A percentile compares a stretch with the other conserved stretches of the same genome.
Conservation (phyloP, 2,797 vertebrate genomes). For the Peromyscus attwateri region DNA sequence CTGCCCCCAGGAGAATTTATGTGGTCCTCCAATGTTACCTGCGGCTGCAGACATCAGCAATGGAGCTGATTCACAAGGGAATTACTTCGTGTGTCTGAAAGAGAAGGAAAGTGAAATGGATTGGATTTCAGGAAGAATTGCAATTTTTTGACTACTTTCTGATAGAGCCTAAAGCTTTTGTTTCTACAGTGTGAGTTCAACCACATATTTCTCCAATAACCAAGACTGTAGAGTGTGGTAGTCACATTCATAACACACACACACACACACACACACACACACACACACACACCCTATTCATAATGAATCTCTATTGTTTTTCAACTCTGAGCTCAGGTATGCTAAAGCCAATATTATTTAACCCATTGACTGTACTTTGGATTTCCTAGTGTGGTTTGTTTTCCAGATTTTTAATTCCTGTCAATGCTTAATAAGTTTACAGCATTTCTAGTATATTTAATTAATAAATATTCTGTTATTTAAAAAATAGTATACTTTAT, state of each 20-base stretch:
- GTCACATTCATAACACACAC: background rate
- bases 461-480: background rate
- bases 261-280: background rate
- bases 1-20: constrained; percentile 35
- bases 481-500: background rate
- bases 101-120: background rate
- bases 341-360: background rate
- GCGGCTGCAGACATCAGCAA: background rate
- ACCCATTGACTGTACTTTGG: background rate
- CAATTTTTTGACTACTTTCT: background rate
- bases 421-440: background rate
- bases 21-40: background rate
- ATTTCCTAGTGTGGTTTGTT: background rate
- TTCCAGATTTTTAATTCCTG: constrained; percentile 9
- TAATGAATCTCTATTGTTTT: background rate
- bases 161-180: background rate
- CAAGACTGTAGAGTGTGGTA: background rate
- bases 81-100: background rate
- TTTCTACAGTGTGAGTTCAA: constrained; percentile 14
- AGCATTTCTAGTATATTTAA: constrained; percentile 16
- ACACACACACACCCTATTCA: too few species aligned
- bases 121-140: background rate
- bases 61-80: background rate
- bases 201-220: background rate
- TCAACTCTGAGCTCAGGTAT: background rate